A percentile compares a stretch with the other conserved stretches of the same genome.
phyloP scores from a whole-genome alignment of 1,140 invertebrate genomes.

The Scylla paramamosain region DNA sequence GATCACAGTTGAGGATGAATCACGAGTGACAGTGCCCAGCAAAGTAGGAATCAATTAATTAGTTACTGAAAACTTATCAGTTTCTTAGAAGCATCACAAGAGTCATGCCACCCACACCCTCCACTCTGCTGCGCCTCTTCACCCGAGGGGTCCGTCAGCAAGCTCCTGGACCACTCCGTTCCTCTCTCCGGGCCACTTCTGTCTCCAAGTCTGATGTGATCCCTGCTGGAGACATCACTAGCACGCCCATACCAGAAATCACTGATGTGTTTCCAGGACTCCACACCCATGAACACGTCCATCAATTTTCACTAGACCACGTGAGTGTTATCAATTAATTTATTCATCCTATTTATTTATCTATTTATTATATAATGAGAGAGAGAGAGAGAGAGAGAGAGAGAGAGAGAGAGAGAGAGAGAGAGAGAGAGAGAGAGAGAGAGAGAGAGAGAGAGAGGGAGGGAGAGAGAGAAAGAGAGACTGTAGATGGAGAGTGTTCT shows the following conservation, averaged over 20 bases:
- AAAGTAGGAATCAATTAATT: background rate
- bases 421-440: no score
- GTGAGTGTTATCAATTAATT: background rate
- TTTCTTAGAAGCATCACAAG: background rate
- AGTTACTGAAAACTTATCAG: background rate
- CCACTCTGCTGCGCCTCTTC: background rate
- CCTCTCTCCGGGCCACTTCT: background rate
- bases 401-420: no score
- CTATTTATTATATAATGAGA: no score
- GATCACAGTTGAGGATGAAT: background rate
- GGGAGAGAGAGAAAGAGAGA: no score
- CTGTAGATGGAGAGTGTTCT: no score
- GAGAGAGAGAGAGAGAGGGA: no score
- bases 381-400: no score
- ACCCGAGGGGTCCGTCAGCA: background rate
- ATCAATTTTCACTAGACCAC: constrained; percentile 41
- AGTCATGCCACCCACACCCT: background rate
- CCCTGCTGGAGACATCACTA: background rate
- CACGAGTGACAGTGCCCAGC: background rate
- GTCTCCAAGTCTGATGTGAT: background rate
- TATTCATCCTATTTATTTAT: no score
- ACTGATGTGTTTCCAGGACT: constrained; percentile 34
- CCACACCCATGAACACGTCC: constrained; percentile 30
- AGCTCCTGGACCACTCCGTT: background rate
- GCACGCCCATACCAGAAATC: constrained; percentile 36